Base-by-base conservation (phyloP, 2,888 invertebrate species). In the Oeneis ivallda region DNA sequence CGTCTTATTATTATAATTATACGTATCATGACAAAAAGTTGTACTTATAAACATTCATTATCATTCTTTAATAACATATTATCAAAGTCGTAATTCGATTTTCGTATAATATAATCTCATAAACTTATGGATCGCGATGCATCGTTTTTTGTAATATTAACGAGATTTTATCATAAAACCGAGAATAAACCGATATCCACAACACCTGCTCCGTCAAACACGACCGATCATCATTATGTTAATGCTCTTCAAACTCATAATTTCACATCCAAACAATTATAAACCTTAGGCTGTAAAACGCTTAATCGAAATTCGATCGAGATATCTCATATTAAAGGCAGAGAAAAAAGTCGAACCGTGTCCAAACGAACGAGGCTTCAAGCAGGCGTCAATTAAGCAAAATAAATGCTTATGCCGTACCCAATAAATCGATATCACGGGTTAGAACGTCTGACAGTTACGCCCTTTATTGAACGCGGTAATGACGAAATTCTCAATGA, bases 131-230 rank as follows among this genome's bases (percentile, higher is more conserved):
- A 78, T 79, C 78, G 79, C 79, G 80, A 81, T 80, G 70, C 70
- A 70, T 62, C 76, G 76, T 80, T 85, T 85, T n/a, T 84, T 84
- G 80, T 61, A 60, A 82, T 79, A 81, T 82, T 85, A 89, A 89
- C 85, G 84, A 88, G 88, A 89, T 88, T 88, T 89, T 84, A 85
- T 85, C 83, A 86, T 87, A 89, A 89, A 90, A 87, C 86, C 77
- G 86, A 88, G 87, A 89, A 89, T 88, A 85, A 87, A 86, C 87
- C 84, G 86, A 89, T 87, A 87, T 79, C 83, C 80, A 82, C 84
- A 78, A 88, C 91, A 92, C 91, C 91, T 92, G 91, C 89, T 89
- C 83, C 84, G 86, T 88, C 88, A 87, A 87, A 89, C 84, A 81
- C 84, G 82, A 80, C 84, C 82, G 82, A 82, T 85, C 82, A 86